Conservation (phyloP, 2,113 vertebrate genomes). For the Raja brachyura region DNA sequence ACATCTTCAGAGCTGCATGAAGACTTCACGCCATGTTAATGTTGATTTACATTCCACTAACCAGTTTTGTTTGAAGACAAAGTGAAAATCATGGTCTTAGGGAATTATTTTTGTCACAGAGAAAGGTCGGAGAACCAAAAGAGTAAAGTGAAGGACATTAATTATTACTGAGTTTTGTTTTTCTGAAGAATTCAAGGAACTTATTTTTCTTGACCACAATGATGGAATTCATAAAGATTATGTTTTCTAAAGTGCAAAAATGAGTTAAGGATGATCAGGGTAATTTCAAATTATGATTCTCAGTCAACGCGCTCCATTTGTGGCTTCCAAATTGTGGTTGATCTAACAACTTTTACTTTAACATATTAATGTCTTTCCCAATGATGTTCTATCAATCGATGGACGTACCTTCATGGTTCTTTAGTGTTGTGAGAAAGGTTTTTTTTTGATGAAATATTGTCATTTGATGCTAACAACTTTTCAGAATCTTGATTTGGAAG, state of each 20-base stretch:
- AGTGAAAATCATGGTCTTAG: not conserved
- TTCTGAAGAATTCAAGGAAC: conserved; percentile 8
- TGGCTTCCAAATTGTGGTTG: not conserved
- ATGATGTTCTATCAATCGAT: not conserved
- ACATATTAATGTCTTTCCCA: not conserved
- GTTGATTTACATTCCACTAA: conserved; percentile 30
- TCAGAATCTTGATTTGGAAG: not conserved
- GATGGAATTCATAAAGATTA: not conserved
- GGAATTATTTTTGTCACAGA: not conserved
- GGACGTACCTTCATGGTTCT: not conserved
- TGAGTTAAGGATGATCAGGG: conserved; percentile 18
- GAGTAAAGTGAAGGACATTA: not conserved
- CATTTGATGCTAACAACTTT: not conserved
- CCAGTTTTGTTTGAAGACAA: not conserved
- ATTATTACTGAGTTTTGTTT: not conserved
- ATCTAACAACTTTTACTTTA: not conserved
- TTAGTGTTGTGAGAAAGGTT: not conserved
- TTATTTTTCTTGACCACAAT: not conserved
- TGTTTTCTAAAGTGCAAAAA: conserved; percentile 4
- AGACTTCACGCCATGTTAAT: not conserved
- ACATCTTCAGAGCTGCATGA: conserved; percentile 29
- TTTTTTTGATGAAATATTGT: conserved; percentile 28
- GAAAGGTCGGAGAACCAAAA: not conserved
- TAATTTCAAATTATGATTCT: conserved; percentile 28
- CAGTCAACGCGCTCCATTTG: not conserved